Percentiles rank a stretch among this genome's conserved stretches.
Evolutionary conservation across 2,888 invertebrate genomes (phyloP).

Genomic region (Nephrotoma appendiculata): DNA sequence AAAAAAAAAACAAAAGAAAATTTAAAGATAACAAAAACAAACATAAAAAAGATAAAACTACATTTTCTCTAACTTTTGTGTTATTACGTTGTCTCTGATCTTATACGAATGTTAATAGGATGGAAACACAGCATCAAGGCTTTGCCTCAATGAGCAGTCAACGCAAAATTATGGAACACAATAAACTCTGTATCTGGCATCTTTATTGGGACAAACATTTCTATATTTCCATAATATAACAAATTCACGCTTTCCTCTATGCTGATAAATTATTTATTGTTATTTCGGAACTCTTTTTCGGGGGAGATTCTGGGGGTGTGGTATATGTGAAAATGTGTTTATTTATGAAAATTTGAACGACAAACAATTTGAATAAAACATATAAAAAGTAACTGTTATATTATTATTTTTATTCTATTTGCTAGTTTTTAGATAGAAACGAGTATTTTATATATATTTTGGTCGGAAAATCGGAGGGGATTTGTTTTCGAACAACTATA

Average conservation of each 20-base stretch:
- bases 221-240: not conserved
- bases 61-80: not conserved
- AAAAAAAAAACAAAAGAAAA: not conserved
- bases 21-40: not conserved
- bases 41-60: not conserved
- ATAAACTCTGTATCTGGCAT: not conserved
- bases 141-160: not conserved
- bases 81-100: not conserved
- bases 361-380: not conserved
- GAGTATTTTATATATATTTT: not conserved
- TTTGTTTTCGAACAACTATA: not conserved
- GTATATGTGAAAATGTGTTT: not conserved
- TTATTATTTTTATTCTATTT: not conserved
- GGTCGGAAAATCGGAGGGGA: not conserved
- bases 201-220: not conserved
- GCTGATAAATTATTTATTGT: not conserved
- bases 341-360: not conserved
- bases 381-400: not conserved
- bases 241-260: not conserved
- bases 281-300: not conserved
- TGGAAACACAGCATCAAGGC: not conserved
- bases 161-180: not conserved
- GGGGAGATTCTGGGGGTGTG: not conserved
- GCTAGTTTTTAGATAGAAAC: not conserved
- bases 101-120: not conserved